Evolutionary conservation across 2,113 vertebrate genomes (phyloP), one percentile per base, ranked within the genome.

Genomic region (Rhynchopsitta pachyrhyncha): DNA sequence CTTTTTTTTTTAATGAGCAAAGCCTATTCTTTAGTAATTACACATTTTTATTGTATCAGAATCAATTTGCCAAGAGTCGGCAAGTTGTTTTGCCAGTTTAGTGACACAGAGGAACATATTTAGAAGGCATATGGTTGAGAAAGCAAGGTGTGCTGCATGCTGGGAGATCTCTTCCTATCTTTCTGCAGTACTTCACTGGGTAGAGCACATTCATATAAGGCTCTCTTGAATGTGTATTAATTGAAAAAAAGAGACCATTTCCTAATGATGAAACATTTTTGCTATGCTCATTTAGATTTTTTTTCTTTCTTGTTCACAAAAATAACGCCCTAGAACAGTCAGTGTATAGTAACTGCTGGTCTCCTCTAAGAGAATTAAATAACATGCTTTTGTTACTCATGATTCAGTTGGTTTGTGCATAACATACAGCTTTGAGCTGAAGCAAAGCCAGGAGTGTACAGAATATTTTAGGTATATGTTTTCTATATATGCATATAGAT

Each of bases 41-140:
- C 11, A 15, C 47, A 29, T 12, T 96, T 85, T 90, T 70, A 81
- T 47, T 81, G 10, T 41, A 86, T 64, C n/a, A 16, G 55, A 81
- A 88, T 39, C 37, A 50, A 68, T 93, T 66, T 95, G 68, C 86
- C 81, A 89, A 76, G 55, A 86, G 71, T 82, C 69, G 86, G 88
- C 66, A 63, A 90, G 77, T 69, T 92, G 60, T 39, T 25, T 79
- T 84, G 46, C 73, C 66, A 85, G 16, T 55, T 33, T 8, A 80
- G 82, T 63, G 85, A 74, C 64, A 93, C 12, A 2, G 73, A 95
- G 87, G 85, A 96, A 81, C 89, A 96, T 92, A 97, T 96, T 96
- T 95, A 96, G 88, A 90, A 95, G 88, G 89, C 95, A 96, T 97
- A 96, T 93, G 95, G 93, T 52, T 50, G 66, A 76, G 93, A 94